Conservation (phyloP, 2,113 vertebrate species). For the Aldabrachelys gigantea region DNA sequence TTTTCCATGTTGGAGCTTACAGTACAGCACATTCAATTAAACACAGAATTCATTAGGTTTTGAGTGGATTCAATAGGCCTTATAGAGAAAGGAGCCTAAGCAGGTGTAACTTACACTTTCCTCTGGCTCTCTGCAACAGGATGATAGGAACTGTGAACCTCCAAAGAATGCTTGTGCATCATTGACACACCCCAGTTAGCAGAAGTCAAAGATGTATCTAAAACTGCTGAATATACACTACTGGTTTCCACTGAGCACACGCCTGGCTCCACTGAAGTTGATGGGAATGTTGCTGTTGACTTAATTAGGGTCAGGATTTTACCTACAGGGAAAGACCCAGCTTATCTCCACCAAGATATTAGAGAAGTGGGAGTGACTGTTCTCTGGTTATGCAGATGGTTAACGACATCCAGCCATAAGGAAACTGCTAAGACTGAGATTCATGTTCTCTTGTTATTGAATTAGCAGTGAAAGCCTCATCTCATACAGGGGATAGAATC, state of each 20-base stretch:
- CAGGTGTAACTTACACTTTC: not conserved
- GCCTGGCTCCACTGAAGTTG: not conserved
- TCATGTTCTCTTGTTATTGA: too few relatives aligned
- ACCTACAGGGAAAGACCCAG: not conserved
- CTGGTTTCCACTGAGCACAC: not conserved
- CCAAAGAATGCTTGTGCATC: not conserved
- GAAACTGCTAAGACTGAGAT: too few relatives aligned
- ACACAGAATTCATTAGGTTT: not conserved
- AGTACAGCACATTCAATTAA: not conserved
- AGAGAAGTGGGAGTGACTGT: not conserved
- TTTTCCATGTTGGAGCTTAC: not conserved
- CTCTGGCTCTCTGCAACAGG: not conserved
- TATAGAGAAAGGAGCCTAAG: not conserved
- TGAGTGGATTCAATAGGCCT: not conserved
- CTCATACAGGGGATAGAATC: too few relatives aligned
- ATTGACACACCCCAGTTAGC: not conserved
- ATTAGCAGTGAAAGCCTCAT: too few relatives aligned
- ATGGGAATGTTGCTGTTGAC: not conserved
- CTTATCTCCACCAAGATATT: not conserved
- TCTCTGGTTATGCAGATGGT: not conserved
- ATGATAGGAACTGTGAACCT: not conserved
- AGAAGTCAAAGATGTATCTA: not conserved
- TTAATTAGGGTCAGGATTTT: not conserved
- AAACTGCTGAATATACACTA: not conserved
- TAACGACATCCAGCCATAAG: too few relatives aligned